These are phyloP conservation scores for Chouioia cunea DNA, from an alignment of 2,888 invertebrate genomes.

Conservation along the genomic window DNA sequence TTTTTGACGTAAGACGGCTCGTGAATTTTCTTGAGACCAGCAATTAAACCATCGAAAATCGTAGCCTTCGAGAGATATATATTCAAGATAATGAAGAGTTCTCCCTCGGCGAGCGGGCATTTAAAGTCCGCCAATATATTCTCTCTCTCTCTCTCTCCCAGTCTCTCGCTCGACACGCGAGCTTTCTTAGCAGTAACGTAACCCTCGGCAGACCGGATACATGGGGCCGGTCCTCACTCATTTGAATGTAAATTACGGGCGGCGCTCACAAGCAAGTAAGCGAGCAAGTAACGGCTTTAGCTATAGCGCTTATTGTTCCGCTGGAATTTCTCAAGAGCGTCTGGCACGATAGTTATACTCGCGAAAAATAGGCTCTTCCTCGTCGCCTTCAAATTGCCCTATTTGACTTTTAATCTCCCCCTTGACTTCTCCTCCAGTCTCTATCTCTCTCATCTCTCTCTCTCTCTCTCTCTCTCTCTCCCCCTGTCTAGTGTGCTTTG, in stretches of 20 bases:
- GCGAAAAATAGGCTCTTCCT: constrained; percentile 26
- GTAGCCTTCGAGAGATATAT: too few relatives aligned
- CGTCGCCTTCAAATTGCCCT: constrained; percentile 27
- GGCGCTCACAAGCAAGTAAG: constrained; percentile 35
- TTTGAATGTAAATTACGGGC: constrained; percentile 61
- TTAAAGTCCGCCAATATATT: constrained; percentile 27
- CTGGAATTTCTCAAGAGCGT: constrained; percentile 48
- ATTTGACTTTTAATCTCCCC: constrained; percentile 37
- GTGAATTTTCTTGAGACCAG: too few relatives aligned
- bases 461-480: too few relatives aligned
- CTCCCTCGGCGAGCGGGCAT: constrained; percentile 32
- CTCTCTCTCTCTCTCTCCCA: constrained; percentile 12
- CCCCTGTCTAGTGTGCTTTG: background rate
- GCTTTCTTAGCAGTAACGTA: constrained; percentile 26
- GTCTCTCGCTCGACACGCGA: constrained; percentile 34
- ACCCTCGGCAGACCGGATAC: constrained; percentile 44
- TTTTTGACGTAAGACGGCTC: too few relatives aligned
- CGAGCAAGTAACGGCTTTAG: constrained; percentile 54
- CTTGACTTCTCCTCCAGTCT: constrained; percentile 11
- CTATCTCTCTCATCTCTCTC: too few relatives aligned
- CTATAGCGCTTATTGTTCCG: constrained; percentile 57
- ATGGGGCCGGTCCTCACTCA: constrained; percentile 51
- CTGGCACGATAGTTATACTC: background rate
- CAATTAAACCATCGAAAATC: too few relatives aligned
- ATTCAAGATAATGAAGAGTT: background rate